Base-by-base conservation (phyloP, 2,797 vertebrate species). In the Oreonectes daqikongensis region DNA sequence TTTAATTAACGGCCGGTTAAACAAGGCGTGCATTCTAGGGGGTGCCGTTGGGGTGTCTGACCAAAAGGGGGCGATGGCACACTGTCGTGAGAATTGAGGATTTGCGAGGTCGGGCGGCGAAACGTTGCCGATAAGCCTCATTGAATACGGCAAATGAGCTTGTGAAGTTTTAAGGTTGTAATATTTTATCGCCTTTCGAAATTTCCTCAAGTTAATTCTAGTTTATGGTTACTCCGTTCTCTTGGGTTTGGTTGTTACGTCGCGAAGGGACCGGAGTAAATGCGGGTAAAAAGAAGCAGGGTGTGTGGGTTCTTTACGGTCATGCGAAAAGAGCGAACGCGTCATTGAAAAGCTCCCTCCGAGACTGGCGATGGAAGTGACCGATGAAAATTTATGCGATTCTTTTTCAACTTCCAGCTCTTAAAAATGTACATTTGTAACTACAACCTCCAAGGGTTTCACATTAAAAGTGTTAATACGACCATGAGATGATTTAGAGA, bases 1-100 rank as follows among this genome's bases (percentile, higher is more conserved):
- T 90, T 88, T 92, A 93, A 94, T 93, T 92, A 93, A 90, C 85
- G 83, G 81, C 87, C 89, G 87, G 88, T 88, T 91, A 90, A 92
- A 93, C 85, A 90, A 91, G 88, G 85, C 71, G 20, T 44, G 67
- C 84, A 84, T 90, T 90, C 85, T 88, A 85, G 80, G 83, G 59
- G 78, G 22, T 86, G 85, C 82, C 74, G 74, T 65, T 85, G 5
- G 5, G n/a, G 38, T 22, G 30, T 73, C 40, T 64, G 68, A 63
- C 75, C 92, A 86, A 71, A 65, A 92, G 93, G 85, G 87, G 92
- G 89, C 84, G 84, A 89, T 89, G 84, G 77, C 84, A 77, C 67
- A 84, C 90, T 83, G 28, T 74, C 35, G 22, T 14, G 35, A 24
- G 5, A 53, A n/a, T n/a, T 14, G 35, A 10, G 18, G 30, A 18